Evolutionary conservation across 2,888 invertebrate species (phyloP).

Genomic region (Clanis bilineata): DNA sequence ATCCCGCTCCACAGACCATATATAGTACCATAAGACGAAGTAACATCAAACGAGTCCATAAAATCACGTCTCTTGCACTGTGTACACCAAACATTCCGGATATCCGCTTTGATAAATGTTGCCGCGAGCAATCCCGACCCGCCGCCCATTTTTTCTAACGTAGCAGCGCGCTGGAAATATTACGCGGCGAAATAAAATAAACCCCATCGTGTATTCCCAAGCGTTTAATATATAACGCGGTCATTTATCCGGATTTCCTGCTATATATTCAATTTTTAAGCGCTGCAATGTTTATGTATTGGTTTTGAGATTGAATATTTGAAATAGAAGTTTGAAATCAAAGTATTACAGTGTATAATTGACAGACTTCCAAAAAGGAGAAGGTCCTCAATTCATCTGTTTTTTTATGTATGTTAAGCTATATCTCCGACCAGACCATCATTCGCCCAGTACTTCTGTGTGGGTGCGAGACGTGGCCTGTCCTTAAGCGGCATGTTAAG

Average conservation of each 20-base stretch:
- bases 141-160: conserved; percentile 30
- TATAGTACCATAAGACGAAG: no score
- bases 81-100: conserved; percentile 7
- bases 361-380: no score
- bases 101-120: conserved; percentile 34
- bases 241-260: conserved; percentile 12
- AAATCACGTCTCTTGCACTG: background rate
- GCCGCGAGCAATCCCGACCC: conserved; percentile 29
- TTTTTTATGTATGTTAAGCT: no score
- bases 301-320: background rate
- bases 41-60: background rate
- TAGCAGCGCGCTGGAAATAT: conserved; percentile 29
- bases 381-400: no score
- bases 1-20: no score
- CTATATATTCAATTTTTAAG: background rate
- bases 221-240: conserved; percentile 14
- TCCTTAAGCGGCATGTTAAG: no score
- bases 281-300: background rate
- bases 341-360: no score
- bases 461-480: no score
- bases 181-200: conserved; percentile 27
- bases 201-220: conserved; percentile 11
- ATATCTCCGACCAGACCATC: no score
- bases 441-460: no score
- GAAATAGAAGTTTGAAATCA: background rate